Evolutionary conservation across 2,113 vertebrate genomes (phyloP), one percentile per base, ranked within the genome.

Genomic region (Sphaerodactylus townsendi): DNA sequence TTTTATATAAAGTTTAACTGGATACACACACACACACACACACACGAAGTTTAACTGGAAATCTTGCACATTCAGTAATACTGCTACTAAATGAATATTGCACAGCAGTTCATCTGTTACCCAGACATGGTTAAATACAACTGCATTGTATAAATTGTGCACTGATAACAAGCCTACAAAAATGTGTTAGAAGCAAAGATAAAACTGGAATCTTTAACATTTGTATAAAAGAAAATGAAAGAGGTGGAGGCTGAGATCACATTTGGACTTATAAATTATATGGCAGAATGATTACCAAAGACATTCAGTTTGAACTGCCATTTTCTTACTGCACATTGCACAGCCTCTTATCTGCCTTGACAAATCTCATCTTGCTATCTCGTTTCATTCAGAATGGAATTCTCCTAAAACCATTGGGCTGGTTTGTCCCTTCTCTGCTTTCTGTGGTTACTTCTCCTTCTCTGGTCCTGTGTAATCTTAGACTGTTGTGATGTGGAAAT

Each of bases 201-300:
- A 73, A 44, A 46, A 73, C 15, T 15, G 41, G 33, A 56, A 76
- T 25, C 11, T 37, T 48, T 76, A 56, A 37, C 35, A 56, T 10
- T 50, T 74, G 44, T 10, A 50, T 48, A 21, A 50, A 50, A 28
- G 81, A 91, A 90, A 90, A 65, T 79, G 2, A 10, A 84, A 86
- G 92, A 65, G 37, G 91, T 46, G 84, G 83, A 1, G 77, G 64
- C 50, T 85, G 83, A 68, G 25, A 85, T 44, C 77, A 87, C 19
- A 48, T 89, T 71, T 90, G 89, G 80, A 19, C 1, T 92, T 77
- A 75, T 73, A 82, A 56, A 30, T 90, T 86, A 44, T 64, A 15
- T 86, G 79, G 90, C 25, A 56, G 85, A 89, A 89, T 79, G 50
- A 68, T 66, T 90, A 33, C 19, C 2, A 72, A 80, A 91, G 78